Percentiles rank a stretch among this genome's conserved stretches.
Conservation (phyloP, 2,888 invertebrate species). For the Dynastes maya region DNA sequence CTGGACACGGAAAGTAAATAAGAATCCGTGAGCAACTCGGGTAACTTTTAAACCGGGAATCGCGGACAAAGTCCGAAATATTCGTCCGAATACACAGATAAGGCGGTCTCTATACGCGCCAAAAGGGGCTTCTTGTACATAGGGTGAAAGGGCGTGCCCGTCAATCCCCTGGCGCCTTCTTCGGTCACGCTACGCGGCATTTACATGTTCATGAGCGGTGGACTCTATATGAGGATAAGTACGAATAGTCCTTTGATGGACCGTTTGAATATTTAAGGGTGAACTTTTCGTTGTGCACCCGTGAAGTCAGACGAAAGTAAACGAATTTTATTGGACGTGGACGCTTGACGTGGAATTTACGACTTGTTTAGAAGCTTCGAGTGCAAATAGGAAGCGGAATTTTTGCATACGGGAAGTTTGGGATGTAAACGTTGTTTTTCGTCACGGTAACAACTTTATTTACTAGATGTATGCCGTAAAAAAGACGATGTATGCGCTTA, state of each 20-base stretch:
- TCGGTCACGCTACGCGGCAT: constrained; percentile 31
- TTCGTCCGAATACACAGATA: not conserved
- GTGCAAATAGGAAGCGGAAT: not conserved
- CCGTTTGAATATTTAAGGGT: constrained; percentile 34
- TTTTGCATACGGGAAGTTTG: too few species aligned
- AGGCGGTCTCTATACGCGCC: constrained; percentile 9
- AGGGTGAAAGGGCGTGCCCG: not conserved
- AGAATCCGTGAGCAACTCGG: not conserved
- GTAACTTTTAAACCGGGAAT: not conserved
- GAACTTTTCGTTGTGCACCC: constrained; percentile 8
- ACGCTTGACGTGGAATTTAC: constrained; percentile 13
- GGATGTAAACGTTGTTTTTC: too few species aligned
- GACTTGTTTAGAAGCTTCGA: constrained; percentile 2
- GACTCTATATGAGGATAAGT: constrained; percentile 8
- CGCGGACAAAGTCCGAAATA: constrained; percentile 23
- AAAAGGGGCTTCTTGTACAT: not conserved
- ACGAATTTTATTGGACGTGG: constrained; percentile 18
- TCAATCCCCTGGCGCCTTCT: constrained; percentile 32
- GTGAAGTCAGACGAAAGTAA: constrained; percentile 14
- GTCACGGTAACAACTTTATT: too few species aligned
- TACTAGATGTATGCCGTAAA: too few species aligned
- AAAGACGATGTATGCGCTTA: too few species aligned
- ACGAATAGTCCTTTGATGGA: constrained; percentile 33
- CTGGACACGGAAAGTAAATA: constrained; percentile 27
- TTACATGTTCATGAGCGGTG: constrained; percentile 33